phyloP scores from a whole-genome alignment of 2,888 invertebrate species.

The Tetragonula carbonaria region DNA sequence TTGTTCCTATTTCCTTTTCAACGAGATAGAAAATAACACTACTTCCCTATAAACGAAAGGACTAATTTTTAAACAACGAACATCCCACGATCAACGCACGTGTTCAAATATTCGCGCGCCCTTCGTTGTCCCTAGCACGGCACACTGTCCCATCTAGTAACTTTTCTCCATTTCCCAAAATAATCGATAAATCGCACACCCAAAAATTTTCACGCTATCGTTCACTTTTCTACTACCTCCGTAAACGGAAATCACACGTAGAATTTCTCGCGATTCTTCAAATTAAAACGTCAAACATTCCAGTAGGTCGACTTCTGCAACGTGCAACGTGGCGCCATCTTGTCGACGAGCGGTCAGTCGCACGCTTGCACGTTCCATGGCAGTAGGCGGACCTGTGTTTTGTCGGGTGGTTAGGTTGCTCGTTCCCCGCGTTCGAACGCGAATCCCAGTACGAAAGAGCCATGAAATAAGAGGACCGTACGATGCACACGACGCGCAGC shows the following conservation, averaged over 20 bases:
- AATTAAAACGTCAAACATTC: background rate
- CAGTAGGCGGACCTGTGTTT: conserved; percentile 44
- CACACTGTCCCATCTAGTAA: conserved; percentile 14
- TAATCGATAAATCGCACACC: background rate
- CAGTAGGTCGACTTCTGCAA: conserved; percentile 26
- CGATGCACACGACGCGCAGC: background rate
- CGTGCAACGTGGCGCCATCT: conserved; percentile 43
- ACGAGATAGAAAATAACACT: background rate
- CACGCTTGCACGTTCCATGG: conserved; percentile 48
- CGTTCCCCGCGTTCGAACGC: background rate
- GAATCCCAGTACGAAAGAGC: conserved; percentile 5
- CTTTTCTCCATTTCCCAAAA: background rate
- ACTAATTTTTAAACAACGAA: background rate
- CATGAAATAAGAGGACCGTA: background rate
- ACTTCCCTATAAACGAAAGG: too few species aligned
- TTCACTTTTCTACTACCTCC: accelerated
- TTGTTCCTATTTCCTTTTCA: background rate
- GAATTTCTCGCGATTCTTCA: background rate
- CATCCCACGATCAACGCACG: background rate
- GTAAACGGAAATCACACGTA: background rate
- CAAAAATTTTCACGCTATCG: background rate
- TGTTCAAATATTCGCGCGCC: conserved; percentile 31
- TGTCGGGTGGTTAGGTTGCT: conserved; percentile 34
- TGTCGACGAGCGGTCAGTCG: background rate
- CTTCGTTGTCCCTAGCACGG: background rate